Evolutionary conservation across 2,113 vertebrate species (phyloP), one percentile per base, ranked within the genome.

Genomic region (Megaceryle maxima): DNA sequence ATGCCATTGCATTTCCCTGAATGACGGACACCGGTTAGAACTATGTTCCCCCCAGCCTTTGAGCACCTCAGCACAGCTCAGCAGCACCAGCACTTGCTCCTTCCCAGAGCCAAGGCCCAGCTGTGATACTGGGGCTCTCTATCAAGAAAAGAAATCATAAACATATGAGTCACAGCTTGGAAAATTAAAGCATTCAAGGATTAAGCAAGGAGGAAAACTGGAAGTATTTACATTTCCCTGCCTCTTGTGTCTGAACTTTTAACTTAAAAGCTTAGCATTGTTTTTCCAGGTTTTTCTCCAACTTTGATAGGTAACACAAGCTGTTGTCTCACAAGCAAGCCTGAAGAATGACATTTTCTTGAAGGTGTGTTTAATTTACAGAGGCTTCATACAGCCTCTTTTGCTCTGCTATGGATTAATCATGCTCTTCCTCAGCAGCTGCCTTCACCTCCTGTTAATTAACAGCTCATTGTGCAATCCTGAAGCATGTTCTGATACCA

Each of bases 221-320:
- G n/a, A 77, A 92, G 25, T 37, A 66, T 95, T 96, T 80, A 86
- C 31, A 73, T 53, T 62, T 94, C 63, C 94, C 75, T 94, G 33
- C 31, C 53, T 77, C 85, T 50, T 29, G 13, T 31, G 12, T 18
- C 56, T 95, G 80, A 87, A 24, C 55, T 72, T 78, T 53, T 75
- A 82, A 60, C 33, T 92, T 57, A 67, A 19, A 69, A 64, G 26
- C 37, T 73, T 41, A 41, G 31, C 7, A 18, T 8, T 82, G 35
- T 33, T 69, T 70, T 73, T 51, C 21, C 56, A 75, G 16, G 43
- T 35, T 75, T 82, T 72, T 25, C 59, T 83, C 76, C 51, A 59
- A 2, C 37, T 92, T 62, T 56, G 17, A 64, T 72, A 37, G 41
- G 39, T 60, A 37, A 31, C 63, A 53, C n/a, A n/a, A 74, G n/a